Conservation (phyloP, 2,797 vertebrate species). For the Ctenopoma multispine region DNA sequence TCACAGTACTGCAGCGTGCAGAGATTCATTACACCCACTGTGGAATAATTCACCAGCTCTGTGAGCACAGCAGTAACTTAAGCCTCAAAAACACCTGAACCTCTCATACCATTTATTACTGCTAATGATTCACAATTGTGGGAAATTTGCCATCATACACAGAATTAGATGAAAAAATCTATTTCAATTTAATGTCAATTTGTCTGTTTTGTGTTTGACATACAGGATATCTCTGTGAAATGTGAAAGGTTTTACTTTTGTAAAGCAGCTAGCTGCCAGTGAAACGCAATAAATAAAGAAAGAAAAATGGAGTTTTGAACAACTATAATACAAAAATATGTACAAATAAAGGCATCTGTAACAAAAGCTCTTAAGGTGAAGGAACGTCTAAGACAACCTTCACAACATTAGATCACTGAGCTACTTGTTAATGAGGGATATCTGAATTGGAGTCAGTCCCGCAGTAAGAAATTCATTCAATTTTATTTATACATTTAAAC, state of each 20-base stretch:
- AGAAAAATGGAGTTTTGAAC: neutral
- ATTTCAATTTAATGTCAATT: slow-evolving; percentile 18
- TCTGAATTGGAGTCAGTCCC: too few relatives aligned
- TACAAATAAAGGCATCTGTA: too few relatives aligned
- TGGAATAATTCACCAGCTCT: slow-evolving; percentile 32
- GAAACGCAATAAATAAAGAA: neutral
- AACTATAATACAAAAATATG: too few relatives aligned
- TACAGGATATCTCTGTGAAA: neutral
- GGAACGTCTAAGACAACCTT: too few relatives aligned
- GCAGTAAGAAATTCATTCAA: too few relatives aligned
- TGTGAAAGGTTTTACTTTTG: neutral
- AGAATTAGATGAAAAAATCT: slow-evolving; percentile 13
- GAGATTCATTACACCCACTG: slow-evolving; percentile 48
- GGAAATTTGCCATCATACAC: slow-evolving; percentile 2
- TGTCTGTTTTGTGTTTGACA: slow-evolving; percentile 9
- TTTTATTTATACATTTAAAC: too few relatives aligned
- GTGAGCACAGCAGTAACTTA: neutral
- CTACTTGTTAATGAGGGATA: too few relatives aligned
- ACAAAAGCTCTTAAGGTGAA: too few relatives aligned
- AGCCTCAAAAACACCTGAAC: slow-evolving; percentile 21
- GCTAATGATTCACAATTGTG: slow-evolving; percentile 11
- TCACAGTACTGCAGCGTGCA: slow-evolving; percentile 7
- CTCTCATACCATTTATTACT: slow-evolving; percentile 15
- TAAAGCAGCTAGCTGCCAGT: neutral
- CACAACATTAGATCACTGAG: too few relatives aligned